A percentile compares a stretch with the other conserved stretches of the same genome.
Conservation (phyloP, 2,113 vertebrate genomes). For the Colistium nudipinnis region DNA sequence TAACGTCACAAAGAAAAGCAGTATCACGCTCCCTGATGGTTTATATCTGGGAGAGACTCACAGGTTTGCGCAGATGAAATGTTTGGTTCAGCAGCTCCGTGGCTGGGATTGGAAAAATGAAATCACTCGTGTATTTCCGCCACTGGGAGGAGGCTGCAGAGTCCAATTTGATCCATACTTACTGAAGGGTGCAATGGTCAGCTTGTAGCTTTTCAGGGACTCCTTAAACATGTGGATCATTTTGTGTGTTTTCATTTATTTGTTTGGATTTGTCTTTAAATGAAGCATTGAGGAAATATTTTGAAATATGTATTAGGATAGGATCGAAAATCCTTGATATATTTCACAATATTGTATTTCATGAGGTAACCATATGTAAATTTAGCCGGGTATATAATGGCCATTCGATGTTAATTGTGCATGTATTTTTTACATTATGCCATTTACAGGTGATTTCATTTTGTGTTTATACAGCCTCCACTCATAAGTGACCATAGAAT, state of each 20-base stretch:
- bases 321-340: too few relatives aligned
- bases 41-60: slow-evolving; percentile 41
- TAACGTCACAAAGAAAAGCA: slow-evolving; percentile 52
- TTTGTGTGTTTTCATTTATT: not conserved
- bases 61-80: slow-evolving; percentile 63
- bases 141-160: slow-evolving; percentile 21
- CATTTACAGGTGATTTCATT: too few relatives aligned
- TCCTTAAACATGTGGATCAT: not conserved
- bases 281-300: too few relatives aligned
- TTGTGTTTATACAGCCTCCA: too few relatives aligned
- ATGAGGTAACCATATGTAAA: too few relatives aligned
- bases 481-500: too few relatives aligned
- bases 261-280: not conserved
- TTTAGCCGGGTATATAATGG: too few relatives aligned
- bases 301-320: too few relatives aligned
- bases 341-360: too few relatives aligned
- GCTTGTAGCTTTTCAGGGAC: not conserved
- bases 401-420: too few relatives aligned
- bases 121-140: slow-evolving; percentile 55
- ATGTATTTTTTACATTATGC: too few relatives aligned
- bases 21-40: slow-evolving; percentile 44
- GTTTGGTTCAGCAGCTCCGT: slow-evolving; percentile 57
- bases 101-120: slow-evolving; percentile 54
- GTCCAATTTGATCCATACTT: slow-evolving; percentile 20
- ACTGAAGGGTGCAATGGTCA: slow-evolving; percentile 18